Evolutionary conservation across 1,140 invertebrate species (phyloP), one percentile per base, ranked within the genome.

Genomic region (Steinernema feltiae): DNA sequence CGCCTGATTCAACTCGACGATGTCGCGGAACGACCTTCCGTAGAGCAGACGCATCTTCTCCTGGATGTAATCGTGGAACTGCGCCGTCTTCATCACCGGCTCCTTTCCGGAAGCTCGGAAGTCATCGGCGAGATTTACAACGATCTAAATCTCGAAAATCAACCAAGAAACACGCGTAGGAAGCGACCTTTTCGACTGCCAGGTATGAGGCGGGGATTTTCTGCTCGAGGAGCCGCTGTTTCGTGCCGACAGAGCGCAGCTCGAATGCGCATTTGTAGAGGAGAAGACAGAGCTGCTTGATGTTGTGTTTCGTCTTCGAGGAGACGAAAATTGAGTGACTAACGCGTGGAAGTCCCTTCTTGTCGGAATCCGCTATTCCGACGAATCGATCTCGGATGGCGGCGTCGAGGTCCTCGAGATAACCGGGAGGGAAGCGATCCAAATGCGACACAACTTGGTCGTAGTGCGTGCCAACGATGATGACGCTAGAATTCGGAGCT

Each of bases 121-220:
- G n/a, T 80, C 89, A 87, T 0, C 89, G 75, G 73, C 90, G 88
- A 69, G 91, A 85, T 77, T 29, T 30, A 30, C 72, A 18, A 81
- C 79, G 18, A 84, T 48, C 72, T 79, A 30, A 71, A 80, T n/a
- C n/a, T n/a, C n/a, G n/a, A 63, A 18, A 7, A 76, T 74, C 80
- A 70, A 48, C 71, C 46, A 32, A 53, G 24, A 70, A 81, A 21
- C 70, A 31, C 30, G 53, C 1, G 70, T 29, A 74, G 41, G 48
- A 29, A 18, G 30, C 70, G n/a, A 86, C 93, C 83, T 97, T 94
- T 88, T 98, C 94, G 30, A 99, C 87, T 1, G 93, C 93, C 29
- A 98, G 88, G 88, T 98, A 99, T 71, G 93, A 95, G 1, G 94
- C 94, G 0, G 97, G 97, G 7, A 99, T 93, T 85, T 93, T 92